phyloP scores from a whole-genome alignment of 2,113 vertebrate species.

The Thinocorus orbignyianus region DNA sequence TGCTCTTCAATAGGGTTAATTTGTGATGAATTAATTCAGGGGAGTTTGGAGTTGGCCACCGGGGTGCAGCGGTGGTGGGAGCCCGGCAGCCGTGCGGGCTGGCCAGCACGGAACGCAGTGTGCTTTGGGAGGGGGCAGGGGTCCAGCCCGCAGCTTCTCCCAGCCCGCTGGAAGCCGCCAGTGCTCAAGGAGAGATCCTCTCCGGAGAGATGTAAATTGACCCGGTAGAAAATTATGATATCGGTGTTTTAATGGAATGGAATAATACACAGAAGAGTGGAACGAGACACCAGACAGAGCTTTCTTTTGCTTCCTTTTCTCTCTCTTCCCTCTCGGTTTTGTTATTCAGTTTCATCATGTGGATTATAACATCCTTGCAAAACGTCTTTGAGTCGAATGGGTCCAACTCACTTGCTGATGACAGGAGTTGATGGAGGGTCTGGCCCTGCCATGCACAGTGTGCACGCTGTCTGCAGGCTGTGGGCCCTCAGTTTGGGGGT shows the following conservation, averaged over 20 bases:
- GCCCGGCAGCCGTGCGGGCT: too few species aligned
- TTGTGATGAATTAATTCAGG: not conserved
- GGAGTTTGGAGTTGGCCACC: not conserved
- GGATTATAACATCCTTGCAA: not conserved
- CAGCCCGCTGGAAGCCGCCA: not conserved
- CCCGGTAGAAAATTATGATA: not conserved
- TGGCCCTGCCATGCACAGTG: not conserved
- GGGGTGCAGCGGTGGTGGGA: not conserved
- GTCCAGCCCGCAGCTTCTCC: rapidly evolving
- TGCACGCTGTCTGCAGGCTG: rapidly evolving
- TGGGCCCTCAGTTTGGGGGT: rapidly evolving
- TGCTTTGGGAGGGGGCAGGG: not conserved
- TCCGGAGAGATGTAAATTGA: not conserved
- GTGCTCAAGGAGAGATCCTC: not conserved
- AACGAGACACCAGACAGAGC: not conserved
- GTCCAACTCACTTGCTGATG: rapidly evolving
- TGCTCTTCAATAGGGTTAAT: not conserved
- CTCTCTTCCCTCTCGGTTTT: not conserved
- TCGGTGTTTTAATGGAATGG: not conserved
- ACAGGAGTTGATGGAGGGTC: not conserved
- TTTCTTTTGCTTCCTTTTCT: not conserved
- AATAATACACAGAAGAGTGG: not conserved
- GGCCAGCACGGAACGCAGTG: rapidly evolving
- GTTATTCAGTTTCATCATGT: rapidly evolving
- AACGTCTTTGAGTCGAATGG: not conserved